Conservation (phyloP, 2,113 vertebrate species). For the Telmatochromis sp. region DNA sequence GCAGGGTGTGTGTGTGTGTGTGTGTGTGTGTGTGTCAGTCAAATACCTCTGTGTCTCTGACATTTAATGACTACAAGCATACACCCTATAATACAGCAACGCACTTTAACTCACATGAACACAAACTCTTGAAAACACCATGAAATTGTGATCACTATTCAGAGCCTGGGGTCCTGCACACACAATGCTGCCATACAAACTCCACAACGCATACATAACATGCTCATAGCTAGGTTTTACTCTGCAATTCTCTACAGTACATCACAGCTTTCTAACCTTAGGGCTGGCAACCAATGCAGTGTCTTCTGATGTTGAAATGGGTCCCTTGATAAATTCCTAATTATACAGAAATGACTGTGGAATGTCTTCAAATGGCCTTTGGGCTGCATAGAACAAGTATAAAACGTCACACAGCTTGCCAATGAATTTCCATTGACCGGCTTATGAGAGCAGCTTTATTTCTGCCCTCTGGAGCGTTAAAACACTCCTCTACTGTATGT, state of each 20-base stretch:
- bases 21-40: neutral
- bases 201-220: neutral
- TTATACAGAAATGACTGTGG: constrained; percentile 42
- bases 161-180: constrained; percentile 6
- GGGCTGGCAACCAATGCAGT: constrained; percentile 9
- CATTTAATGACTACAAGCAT: neutral
- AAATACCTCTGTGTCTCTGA: neutral
- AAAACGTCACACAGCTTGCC: constrained; percentile 17
- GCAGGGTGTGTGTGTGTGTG: neutral
- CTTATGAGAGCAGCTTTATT: constrained; percentile 10
- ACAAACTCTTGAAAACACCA: constrained; percentile 20
- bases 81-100: neutral
- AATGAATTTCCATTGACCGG: constrained; percentile 7
- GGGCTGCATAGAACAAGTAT: neutral
- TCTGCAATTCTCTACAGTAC: constrained; percentile 4
- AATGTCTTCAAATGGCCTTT: constrained; percentile 20
- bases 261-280: constrained; percentile 1
- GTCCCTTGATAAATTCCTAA: constrained; percentile 46
- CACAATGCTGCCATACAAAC: neutral
- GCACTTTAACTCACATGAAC: neutral
- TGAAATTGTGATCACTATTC: constrained; percentile 28
- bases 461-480: neutral
- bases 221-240: constrained; percentile 10
- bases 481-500: neutral
- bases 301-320: constrained; percentile 41